Percentiles rank a stretch among this genome's conserved stretches.
Evolutionary conservation across 1,140 invertebrate species (phyloP).

Genomic region (Heliothis virescens): DNA sequence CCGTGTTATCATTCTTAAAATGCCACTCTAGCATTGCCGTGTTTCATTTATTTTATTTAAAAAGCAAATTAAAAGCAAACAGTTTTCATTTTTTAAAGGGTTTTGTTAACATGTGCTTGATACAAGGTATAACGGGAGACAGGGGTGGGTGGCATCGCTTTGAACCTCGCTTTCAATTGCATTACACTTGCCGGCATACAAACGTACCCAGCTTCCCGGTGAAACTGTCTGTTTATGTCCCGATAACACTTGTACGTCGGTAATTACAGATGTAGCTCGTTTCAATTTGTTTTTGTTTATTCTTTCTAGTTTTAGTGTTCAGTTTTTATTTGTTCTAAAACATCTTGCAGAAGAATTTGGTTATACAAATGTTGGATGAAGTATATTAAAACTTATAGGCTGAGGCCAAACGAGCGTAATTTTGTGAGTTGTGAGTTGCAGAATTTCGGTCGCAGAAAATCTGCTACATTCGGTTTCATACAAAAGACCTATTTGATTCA

Average conservation of each 20-base stretch:
- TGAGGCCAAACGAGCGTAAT: too few relatives aligned
- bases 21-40: too few relatives aligned
- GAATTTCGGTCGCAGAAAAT: too few relatives aligned
- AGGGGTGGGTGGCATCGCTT: slow-evolving; percentile 59
- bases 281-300: slow-evolving; percentile 26
- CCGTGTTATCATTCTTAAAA: too few relatives aligned
- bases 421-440: too few relatives aligned
- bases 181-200: slow-evolving; percentile 74
- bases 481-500: too few relatives aligned
- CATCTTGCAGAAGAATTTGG: not conserved
- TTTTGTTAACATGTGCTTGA: not conserved
- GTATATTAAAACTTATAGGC: too few relatives aligned
- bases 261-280: slow-evolving; percentile 63
- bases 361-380: too few relatives aligned
- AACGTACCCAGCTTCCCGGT: slow-evolving; percentile 62
- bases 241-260: slow-evolving; percentile 65
- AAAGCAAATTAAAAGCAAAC: not conserved
- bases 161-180: slow-evolving; percentile 75
- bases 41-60: too few relatives aligned
- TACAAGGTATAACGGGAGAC: slow-evolving; percentile 33
- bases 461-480: too few relatives aligned
- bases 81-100: not conserved
- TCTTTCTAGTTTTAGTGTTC: slow-evolving; percentile 16
- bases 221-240: slow-evolving; percentile 70
- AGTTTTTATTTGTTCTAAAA: not conserved